These are phyloP conservation scores for Scrobipalpa costella DNA, from an alignment of 2,888 invertebrate genomes.

Conservation along the genomic window DNA sequence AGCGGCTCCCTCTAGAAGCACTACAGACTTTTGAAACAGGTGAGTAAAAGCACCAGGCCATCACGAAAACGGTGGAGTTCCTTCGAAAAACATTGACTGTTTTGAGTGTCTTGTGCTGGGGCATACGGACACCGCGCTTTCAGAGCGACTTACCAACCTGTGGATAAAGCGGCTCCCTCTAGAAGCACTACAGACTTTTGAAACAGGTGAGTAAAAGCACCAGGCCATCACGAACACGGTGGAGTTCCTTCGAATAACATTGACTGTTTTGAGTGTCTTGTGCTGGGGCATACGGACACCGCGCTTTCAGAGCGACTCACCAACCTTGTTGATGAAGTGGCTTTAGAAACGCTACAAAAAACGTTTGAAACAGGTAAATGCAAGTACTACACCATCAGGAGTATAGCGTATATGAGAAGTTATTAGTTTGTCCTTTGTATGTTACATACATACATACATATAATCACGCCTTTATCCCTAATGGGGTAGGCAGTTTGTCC, in stretches of 20 bases:
- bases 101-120: too few species aligned
- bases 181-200: constrained; percentile 78
- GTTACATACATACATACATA: too few species aligned
- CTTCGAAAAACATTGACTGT: too few species aligned
- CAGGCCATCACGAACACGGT: not conserved
- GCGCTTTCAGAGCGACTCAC: not conserved
- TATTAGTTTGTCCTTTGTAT: too few species aligned
- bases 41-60: too few species aligned
- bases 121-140: not conserved
- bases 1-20: not conserved
- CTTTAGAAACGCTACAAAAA: constrained; percentile 19
- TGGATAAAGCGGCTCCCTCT: not conserved
- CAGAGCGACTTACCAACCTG: not conserved
- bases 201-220: too few species aligned
- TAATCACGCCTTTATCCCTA: too few species aligned
- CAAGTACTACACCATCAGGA: too few species aligned
- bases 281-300: too few species aligned
- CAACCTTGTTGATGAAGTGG: not conserved
- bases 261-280: too few species aligned
- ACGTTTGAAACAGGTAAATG: constrained; percentile 77
- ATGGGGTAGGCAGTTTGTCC: too few species aligned
- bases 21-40: constrained; percentile 78
- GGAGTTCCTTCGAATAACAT: not conserved
- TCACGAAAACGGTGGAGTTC: not conserved
- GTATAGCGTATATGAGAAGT: too few species aligned